Evolutionary conservation across 2,888 invertebrate genomes (phyloP).

Genomic region (Camponotus fellah): DNA sequence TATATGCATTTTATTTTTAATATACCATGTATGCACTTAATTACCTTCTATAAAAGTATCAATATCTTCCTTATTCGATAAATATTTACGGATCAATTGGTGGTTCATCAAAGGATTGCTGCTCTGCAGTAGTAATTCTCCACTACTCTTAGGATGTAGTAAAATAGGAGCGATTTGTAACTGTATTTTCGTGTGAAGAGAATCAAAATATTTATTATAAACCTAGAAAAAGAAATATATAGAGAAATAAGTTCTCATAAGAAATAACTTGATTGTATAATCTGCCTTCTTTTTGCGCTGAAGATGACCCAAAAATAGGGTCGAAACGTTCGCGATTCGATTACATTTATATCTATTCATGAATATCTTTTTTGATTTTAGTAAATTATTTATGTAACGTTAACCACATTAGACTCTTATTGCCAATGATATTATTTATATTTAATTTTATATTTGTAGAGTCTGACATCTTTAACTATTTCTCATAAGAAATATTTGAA

Average conservation of each 20-base stretch:
- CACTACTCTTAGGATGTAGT: slow-evolving; percentile 91
- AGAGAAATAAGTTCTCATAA: slow-evolving; percentile 33
- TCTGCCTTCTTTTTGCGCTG: too few species aligned
- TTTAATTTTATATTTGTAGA: too few species aligned
- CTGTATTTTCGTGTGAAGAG: slow-evolving; percentile 87
- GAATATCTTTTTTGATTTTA: too few species aligned
- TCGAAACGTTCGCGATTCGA: too few species aligned
- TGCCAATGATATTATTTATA: too few species aligned
- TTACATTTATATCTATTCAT: too few species aligned
- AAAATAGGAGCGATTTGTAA: slow-evolving; percentile 89
- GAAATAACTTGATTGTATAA: too few species aligned
- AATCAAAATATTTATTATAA: slow-evolving; percentile 89
- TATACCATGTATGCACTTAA: neutral
- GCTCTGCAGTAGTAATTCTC: slow-evolving; percentile 88
- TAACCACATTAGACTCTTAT: too few species aligned
- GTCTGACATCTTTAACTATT: too few species aligned
- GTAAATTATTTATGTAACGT: too few species aligned
- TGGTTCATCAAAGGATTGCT: slow-evolving; percentile 87
- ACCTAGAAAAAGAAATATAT: slow-evolving; percentile 77
- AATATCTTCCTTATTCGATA: slow-evolving; percentile 88
- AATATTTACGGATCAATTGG: slow-evolving; percentile 91
- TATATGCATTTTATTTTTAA: neutral
- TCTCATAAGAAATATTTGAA: slow-evolving; percentile 34
- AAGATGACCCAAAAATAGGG: too few species aligned
- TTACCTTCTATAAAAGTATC: slow-evolving; percentile 87